phyloP scores from a whole-genome alignment of 2,113 vertebrate species.

The Mesocricetus auratus region DNA sequence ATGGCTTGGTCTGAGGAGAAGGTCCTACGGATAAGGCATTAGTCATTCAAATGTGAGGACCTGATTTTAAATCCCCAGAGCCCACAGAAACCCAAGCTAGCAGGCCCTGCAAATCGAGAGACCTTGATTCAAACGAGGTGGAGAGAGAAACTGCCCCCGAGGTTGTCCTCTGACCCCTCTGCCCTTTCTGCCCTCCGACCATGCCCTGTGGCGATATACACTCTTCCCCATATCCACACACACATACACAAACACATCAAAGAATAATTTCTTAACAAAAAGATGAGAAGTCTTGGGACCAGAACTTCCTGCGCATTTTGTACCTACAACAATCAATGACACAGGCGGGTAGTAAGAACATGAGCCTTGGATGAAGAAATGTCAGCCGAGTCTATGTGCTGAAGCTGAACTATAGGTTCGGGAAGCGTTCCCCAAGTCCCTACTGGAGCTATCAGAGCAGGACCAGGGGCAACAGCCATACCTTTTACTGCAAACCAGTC shows the following conservation, averaged over 20 bases:
- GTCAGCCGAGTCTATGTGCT: fast-evolving
- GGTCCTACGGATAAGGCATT: not conserved
- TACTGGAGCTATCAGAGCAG: not conserved
- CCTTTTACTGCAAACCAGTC: slow-evolving; percentile 10
- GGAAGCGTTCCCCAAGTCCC: not conserved
- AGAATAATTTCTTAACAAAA: not conserved
- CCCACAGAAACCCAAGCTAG: not conserved
- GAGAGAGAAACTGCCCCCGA: not conserved
- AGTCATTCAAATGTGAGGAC: not conserved
- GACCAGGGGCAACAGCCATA: not conserved
- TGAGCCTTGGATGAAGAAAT: not conserved
- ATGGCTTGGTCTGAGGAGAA: not conserved
- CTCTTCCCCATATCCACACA: no score
- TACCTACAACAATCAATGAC: not conserved
- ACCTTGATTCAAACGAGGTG: no score
- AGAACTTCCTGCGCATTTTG: not conserved
- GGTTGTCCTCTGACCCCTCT: not conserved
- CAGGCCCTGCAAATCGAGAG: not conserved
- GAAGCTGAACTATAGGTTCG: not conserved
- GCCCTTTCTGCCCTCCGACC: not conserved
- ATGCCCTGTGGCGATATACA: not conserved
- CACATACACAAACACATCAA: not conserved
- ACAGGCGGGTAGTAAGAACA: not conserved
- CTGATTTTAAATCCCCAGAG: not conserved
- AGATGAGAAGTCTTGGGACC: not conserved